phyloP scores from a whole-genome alignment of 2,888 invertebrate genomes.

The Entomobrya proxima region DNA sequence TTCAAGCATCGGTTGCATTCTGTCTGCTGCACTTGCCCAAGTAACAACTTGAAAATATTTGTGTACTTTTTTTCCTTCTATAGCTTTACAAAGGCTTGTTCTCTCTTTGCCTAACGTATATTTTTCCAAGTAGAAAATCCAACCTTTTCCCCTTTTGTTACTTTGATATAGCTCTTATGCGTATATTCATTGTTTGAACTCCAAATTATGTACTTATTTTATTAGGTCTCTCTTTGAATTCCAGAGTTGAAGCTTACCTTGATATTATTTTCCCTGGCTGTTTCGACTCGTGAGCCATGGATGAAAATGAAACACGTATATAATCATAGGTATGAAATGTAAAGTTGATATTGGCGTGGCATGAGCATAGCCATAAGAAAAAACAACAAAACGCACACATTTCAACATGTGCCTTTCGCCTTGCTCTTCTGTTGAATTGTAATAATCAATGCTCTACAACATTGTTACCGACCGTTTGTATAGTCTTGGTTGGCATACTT shows the following conservation, averaged over 20 bases:
- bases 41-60: conserved; percentile 16
- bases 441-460: neutral
- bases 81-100: neutral
- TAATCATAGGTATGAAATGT: conserved; percentile 25
- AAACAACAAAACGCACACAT: conserved; percentile 7
- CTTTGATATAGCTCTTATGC: too few species aligned
- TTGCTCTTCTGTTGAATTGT: too few species aligned
- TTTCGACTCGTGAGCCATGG: neutral
- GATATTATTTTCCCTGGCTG: conserved; percentile 4
- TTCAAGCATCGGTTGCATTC: conserved; percentile 43
- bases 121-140: too few species aligned
- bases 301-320: conserved; percentile 13
- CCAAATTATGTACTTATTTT: neutral
- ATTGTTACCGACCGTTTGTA: conserved; percentile 25
- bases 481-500: neutral
- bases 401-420: conserved; percentile 12
- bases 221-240: conserved; percentile 34
- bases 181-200: neutral
- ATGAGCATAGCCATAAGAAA: neutral
- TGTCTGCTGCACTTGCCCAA: conserved; percentile 56
- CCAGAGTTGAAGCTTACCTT: conserved; percentile 49
- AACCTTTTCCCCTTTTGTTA: too few species aligned
- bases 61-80: too few species aligned
- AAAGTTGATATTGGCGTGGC: too few species aligned
- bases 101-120: neutral